Evolutionary conservation across 2,888 invertebrate genomes (phyloP), one percentile per base, ranked within the genome.

Genomic region (Polietes domitor): DNA sequence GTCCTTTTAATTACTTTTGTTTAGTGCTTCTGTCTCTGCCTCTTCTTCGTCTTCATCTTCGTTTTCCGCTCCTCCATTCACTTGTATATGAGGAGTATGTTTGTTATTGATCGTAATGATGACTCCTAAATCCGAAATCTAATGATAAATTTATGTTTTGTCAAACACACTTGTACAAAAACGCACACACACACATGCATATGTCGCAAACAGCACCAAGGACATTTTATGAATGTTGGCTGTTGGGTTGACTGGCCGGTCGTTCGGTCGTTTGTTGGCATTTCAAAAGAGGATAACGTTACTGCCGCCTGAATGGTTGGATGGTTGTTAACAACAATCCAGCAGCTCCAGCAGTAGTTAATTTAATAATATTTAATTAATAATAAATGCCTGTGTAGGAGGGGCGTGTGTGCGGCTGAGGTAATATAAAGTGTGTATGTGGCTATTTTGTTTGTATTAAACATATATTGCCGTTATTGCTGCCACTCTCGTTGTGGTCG

Each of bases 291-390:
- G 32, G 28, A 32, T 41, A 19, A 63, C 17, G 41, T 19, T 70
- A 12, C 19, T 41, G 55, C 26, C 68, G 68, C 50, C 28, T 32
- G 65, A 37, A 37, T 41, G 26, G n/a, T n/a, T n/a, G 32, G n/a
- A 32, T 41, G 68, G 24, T 55, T 43, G 37, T 19, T 50, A 77
- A 32, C 47, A 63, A 71, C 37, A 32, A 32, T 77, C 21, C 21
- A 63, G n/a, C n/a, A n/a, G 47, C 47, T 77, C 21, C 21, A 63
- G 71, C 21, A 63, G 71, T 71, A 77, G 77, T 77, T 77, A 71
- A 71, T 71, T 77, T 77, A 77, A 77, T 77, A 71, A 63, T 47
- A 63, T 77, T 71, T 77, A 63, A 77, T 71, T 71, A 77, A 71
- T 71, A 77, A 55, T 47, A 61, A 71, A 71, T 77, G 65, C 63